phyloP scores from a whole-genome alignment of 2,797 vertebrate species.

The Hemibagrus guttatus region DNA sequence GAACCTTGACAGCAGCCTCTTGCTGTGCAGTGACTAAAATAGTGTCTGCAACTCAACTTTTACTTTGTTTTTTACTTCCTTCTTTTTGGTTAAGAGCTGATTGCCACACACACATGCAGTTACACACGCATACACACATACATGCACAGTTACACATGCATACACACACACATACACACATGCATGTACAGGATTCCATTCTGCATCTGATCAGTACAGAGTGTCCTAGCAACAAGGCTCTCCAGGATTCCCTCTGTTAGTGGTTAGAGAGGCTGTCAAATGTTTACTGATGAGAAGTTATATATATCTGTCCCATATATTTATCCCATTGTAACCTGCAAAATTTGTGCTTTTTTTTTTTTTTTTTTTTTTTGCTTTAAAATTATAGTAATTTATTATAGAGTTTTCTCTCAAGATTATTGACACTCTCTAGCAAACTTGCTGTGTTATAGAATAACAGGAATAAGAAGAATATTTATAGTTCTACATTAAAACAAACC shows the following conservation, averaged over 20 bases:
- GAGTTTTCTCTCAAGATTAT: background rate
- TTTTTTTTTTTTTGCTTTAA: background rate
- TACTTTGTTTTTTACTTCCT: background rate
- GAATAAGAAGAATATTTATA: background rate
- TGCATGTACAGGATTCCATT: constrained; percentile 40
- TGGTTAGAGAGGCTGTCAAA: constrained; percentile 21
- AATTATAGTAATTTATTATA: background rate
- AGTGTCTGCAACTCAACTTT: background rate
- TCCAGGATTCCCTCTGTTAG: constrained; percentile 46
- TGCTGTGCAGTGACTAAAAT: background rate
- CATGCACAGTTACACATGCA: constrained; percentile 18
- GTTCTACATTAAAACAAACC: background rate
- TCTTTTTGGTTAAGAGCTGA: no score
- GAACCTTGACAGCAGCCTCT: background rate
- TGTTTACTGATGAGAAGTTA: constrained; percentile 19
- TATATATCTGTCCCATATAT: background rate
- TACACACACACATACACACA: constrained; percentile 20
- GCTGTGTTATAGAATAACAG: background rate
- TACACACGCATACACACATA: background rate
- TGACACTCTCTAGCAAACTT: background rate
- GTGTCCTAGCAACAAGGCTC: constrained; percentile 65
- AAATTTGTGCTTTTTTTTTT: background rate
- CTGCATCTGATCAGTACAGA: constrained; percentile 35
- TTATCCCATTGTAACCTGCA: background rate
- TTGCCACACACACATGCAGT: background rate